These are phyloP conservation scores for Drosophila niveifrons DNA, from an alignment of 2,888 invertebrate genomes.

Conservation along the genomic window DNA sequence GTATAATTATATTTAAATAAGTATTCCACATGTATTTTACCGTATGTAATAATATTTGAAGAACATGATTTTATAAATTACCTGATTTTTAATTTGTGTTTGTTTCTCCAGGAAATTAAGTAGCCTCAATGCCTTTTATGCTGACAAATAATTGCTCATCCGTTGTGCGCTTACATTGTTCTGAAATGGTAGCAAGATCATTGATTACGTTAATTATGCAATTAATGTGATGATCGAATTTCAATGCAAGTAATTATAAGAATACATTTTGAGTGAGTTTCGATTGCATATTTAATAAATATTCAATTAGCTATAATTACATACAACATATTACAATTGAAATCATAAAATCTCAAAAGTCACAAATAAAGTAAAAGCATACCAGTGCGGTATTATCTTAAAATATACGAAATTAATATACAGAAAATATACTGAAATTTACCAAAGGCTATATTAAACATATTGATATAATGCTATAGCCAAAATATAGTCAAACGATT, in stretches of 20 bases:
- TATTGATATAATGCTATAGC: no score
- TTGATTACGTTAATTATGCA: not conserved
- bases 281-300: no score
- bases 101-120: constrained; percentile 5
- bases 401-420: no score
- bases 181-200: constrained; percentile 32
- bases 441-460: no score
- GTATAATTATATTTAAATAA: not conserved
- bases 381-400: no score
- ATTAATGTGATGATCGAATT: not conserved
- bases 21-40: not conserved
- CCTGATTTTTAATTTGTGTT: constrained; percentile 45
- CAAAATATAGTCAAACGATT: no score
- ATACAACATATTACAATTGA: no score
- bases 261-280: not conserved
- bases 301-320: no score
- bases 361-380: no score
- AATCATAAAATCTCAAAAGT: no score
- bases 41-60: not conserved
- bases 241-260: not conserved
- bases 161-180: constrained; percentile 56
- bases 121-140: constrained; percentile 25
- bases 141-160: constrained; percentile 13
- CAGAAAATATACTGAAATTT: no score
- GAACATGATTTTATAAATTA: constrained; percentile 31